phyloP scores from a whole-genome alignment of 2,888 invertebrate genomes.

The Thecophora atra region DNA sequence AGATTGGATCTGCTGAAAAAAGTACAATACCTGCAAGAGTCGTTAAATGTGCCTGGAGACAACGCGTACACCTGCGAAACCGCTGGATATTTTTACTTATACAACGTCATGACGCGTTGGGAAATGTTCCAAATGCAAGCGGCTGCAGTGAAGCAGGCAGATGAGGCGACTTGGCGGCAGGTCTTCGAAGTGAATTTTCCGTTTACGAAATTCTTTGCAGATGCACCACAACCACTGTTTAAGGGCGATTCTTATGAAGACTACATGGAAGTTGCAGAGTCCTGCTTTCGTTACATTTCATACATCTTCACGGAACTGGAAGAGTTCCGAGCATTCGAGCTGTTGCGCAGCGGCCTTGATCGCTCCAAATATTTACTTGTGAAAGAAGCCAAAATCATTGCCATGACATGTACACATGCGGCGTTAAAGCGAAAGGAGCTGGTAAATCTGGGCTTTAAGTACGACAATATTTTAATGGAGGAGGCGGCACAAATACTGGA shows the following conservation, averaged over 20 bases:
- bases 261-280: constrained; percentile 88
- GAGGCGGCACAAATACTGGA: constrained; percentile 99
- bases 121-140: constrained; percentile 77
- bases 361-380: constrained; percentile 95
- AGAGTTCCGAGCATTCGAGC: constrained; percentile 97
- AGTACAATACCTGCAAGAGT: constrained; percentile 88
- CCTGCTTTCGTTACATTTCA: constrained; percentile 94
- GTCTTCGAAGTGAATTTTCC: constrained; percentile 86
- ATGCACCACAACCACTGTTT: constrained; percentile 93
- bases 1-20: constrained; percentile 87
- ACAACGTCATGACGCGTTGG: constrained; percentile 90
- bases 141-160: constrained; percentile 45
- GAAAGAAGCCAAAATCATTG: constrained; percentile 99
- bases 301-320: constrained; percentile 97
- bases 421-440: constrained; percentile 96
- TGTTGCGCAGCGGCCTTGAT: constrained; percentile 93
- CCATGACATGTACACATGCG: constrained; percentile 99
- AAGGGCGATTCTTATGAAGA: constrained; percentile 79
- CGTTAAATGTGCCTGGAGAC: constrained; percentile 85
- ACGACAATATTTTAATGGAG: constrained; percentile 99
- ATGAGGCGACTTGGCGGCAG: constrained; percentile 51
- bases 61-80: constrained; percentile 98
- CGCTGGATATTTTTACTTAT: constrained; percentile 96
- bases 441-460: constrained; percentile 94
- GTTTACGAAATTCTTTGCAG: constrained; percentile 91